Evolutionary conservation across 1,140 invertebrate species (phyloP).

Genomic region (Philotrypesis tridentata): DNA sequence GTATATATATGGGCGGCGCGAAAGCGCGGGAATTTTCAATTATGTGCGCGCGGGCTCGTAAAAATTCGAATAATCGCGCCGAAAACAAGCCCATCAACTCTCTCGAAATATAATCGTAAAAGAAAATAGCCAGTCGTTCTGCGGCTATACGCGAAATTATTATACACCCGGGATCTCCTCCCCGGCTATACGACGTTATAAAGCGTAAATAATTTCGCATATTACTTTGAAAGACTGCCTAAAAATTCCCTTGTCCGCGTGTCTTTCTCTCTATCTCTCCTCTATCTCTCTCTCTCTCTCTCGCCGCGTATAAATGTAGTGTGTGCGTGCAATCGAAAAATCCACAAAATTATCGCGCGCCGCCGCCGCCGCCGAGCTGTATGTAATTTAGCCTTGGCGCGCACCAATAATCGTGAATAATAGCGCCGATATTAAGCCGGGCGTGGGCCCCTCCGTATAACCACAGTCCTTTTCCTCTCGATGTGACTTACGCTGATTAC

Average conservation of each 20-base stretch:
- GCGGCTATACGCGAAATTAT: not conserved
- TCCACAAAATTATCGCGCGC: slow-evolving; percentile 32
- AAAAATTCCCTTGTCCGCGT: not conserved
- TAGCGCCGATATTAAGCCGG: slow-evolving; percentile 21
- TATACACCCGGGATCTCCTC: not conserved
- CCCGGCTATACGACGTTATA: not conserved
- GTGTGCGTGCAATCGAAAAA: not conserved
- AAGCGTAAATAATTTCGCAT: slow-evolving; percentile 28
- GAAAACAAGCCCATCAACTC: slow-evolving; percentile 22
- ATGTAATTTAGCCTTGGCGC: slow-evolving; percentile 13
- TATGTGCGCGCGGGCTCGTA: not conserved
- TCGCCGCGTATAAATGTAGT: not conserved
- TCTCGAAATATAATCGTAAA: slow-evolving; percentile 30
- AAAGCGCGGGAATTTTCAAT: too few relatives aligned
- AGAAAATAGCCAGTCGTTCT: slow-evolving; percentile 24
- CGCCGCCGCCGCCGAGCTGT: not conserved
- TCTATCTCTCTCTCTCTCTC: too few relatives aligned
- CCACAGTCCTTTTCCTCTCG: slow-evolving; percentile 1
- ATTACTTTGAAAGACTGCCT: slow-evolving; percentile 6
- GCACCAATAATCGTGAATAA: slow-evolving; percentile 34
- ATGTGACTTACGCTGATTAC: slow-evolving; percentile 36
- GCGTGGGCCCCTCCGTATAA: not conserved
- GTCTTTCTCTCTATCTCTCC: too few relatives aligned
- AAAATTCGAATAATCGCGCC: slow-evolving; percentile 21
- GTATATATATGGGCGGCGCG: too few relatives aligned